Evolutionary conservation across 2,888 invertebrate genomes (phyloP).

Genomic region (Callinectes sapidus): DNA sequence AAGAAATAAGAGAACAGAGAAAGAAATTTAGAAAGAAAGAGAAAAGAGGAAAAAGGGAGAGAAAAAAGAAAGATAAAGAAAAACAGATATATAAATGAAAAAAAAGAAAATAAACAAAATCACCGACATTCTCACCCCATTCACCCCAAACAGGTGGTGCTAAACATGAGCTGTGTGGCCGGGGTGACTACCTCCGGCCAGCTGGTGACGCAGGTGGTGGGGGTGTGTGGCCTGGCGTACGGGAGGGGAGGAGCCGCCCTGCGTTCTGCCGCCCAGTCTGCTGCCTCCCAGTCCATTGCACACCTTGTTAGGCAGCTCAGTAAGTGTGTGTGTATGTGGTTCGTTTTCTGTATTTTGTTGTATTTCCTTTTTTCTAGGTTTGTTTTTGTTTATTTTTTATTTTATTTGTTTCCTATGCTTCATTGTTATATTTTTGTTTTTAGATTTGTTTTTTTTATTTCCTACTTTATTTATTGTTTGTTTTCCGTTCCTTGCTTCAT

Average conservation of each 20-base stretch:
- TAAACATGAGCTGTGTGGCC: conserved; percentile 66
- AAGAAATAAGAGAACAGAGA: neutral
- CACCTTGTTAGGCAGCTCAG: conserved; percentile 61
- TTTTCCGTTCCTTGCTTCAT: neutral
- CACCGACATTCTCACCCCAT: no score
- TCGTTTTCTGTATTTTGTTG: no score
- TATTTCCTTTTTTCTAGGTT: neutral
- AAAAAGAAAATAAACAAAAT: neutral
- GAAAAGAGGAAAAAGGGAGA: neutral
- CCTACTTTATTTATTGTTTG: no score
- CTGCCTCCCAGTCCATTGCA: conserved; percentile 64
- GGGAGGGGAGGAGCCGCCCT: conserved; percentile 62
- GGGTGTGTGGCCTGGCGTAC: conserved; percentile 66
- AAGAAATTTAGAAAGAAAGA: no score
- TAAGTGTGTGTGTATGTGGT: conserved; percentile 40
- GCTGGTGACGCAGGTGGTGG: conserved; percentile 65
- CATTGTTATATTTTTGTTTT: neutral
- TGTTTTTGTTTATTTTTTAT: neutral
- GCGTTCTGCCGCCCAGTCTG: conserved; percentile 58
- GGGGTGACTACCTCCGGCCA: conserved; percentile 61
- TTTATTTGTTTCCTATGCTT: neutral
- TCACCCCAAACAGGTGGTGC: conserved; percentile 48
- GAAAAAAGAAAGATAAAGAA: neutral
- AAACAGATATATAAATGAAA: neutral
- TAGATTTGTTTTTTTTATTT: no score